phyloP scores from a whole-genome alignment of 2,113 vertebrate species.

The Cynoglossus semilaevis region DNA sequence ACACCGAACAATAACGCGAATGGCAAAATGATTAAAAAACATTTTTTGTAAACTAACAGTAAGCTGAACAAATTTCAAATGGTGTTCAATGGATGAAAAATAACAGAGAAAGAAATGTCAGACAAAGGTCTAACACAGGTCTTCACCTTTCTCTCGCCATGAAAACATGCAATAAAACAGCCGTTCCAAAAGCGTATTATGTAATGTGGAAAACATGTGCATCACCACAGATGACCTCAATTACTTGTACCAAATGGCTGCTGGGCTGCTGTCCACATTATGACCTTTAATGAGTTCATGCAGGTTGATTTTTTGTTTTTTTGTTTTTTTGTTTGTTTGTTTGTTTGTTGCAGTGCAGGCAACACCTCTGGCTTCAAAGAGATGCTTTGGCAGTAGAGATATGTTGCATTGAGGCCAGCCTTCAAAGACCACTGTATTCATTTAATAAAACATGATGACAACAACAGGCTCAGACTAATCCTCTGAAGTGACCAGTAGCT shows the following conservation, averaged over 20 bases:
- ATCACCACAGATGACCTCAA: too few species aligned
- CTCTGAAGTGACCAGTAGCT: conserved; percentile 68
- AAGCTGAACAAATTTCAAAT: too few species aligned
- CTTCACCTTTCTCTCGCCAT: too few species aligned
- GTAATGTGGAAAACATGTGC: too few species aligned
- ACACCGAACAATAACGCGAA: conserved; percentile 1
- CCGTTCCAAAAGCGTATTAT: too few species aligned
- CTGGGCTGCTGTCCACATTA: too few species aligned
- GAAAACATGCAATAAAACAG: too few species aligned
- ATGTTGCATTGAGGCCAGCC: conserved; percentile 59
- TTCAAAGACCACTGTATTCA: conserved; percentile 73
- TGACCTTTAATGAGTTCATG: too few species aligned
- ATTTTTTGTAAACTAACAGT: too few species aligned
- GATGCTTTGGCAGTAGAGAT: conserved; percentile 67
- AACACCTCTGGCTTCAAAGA: conserved; percentile 67
- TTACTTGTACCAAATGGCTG: too few species aligned
- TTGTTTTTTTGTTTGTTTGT: conserved; percentile 18
- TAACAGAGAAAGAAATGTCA: neutral
- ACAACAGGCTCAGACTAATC: conserved; percentile 54
- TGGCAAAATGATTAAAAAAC: neutral
- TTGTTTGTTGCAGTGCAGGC: conserved; percentile 36
- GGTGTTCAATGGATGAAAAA: neutral
- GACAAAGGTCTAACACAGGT: too few species aligned
- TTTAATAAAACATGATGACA: conserved; percentile 48
- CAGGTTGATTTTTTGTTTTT: too few species aligned